Percentiles rank a stretch among this genome's conserved stretches.
Evolutionary conservation across 2,888 invertebrate genomes (phyloP).

Genomic region (Tipula confusa): DNA sequence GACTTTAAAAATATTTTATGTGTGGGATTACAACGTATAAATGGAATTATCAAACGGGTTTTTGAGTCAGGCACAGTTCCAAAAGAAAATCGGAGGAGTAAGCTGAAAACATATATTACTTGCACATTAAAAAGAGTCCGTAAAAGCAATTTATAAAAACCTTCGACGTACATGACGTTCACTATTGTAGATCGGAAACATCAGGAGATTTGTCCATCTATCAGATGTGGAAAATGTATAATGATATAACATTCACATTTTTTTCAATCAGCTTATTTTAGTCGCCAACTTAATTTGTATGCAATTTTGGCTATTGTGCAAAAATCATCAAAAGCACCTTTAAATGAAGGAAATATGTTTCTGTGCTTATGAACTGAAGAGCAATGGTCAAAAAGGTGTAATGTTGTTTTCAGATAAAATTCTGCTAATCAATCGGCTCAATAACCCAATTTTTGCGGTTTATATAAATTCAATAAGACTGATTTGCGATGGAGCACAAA

Average conservation of each 20-base stretch:
- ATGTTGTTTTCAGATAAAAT: too few relatives aligned
- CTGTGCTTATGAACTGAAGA: too few relatives aligned
- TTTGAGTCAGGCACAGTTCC: background rate
- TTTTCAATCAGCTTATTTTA: background rate
- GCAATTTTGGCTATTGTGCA: background rate
- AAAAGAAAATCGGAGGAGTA: background rate
- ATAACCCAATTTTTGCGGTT: too few relatives aligned
- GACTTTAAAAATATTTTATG: background rate
- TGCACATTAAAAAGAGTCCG: too few relatives aligned
- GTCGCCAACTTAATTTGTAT: background rate
- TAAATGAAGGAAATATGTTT: too few relatives aligned
- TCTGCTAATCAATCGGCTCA: too few relatives aligned
- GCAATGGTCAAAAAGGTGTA: too few relatives aligned
- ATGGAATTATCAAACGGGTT: background rate
- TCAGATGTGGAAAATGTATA: background rate
- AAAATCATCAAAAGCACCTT: background rate
- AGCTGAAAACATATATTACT: background rate
- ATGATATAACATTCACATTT: background rate
- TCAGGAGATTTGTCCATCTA: background rate
- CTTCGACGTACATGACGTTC: background rate
- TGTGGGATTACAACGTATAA: background rate
- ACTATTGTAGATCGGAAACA: background rate
- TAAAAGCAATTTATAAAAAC: too few relatives aligned
- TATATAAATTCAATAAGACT: too few relatives aligned
- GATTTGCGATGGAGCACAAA: too few relatives aligned